Evolutionary conservation across 2,888 invertebrate species (phyloP), one percentile per base, ranked within the genome.

Genomic region (Sinotaia quadrata): DNA sequence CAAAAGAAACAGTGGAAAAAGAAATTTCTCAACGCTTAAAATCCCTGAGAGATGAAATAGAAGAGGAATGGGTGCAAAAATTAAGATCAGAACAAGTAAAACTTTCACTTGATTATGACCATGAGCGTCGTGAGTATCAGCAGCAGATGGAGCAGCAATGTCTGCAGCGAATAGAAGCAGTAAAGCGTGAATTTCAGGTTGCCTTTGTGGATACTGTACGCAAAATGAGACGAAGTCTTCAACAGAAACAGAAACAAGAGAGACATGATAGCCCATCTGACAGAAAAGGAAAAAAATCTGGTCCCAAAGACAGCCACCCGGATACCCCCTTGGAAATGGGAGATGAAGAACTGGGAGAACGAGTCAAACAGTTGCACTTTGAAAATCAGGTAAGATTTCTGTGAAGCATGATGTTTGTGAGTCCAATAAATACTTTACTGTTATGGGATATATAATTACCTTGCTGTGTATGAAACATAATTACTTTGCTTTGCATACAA

Each of bases 131-230:
- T 58, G 70, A 76, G 41, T 71, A 77, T 66, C 67, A 78, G 31
- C 70, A 72, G 21, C 75, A 80, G 51, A 69, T 80, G 62, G 80
- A 83, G 62, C 73, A 74, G n/a, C 71, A 75, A 52, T 72, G 78
- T 12, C 74, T 75, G 33, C 77, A 78, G 68, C 74, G 75, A 60
- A 61, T 82, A 51, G 77, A 82, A 66, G 70, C 77, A 27, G 59
- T 79, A 7, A 80, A 75, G 34, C 73, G 71, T 4, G 81, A 83
- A 49, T 82, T 81, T 67, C 81, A 86, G 58, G 73, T 76, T 33
- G 77, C 79, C 44, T 86, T 85, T 73, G 79, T 84, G 31, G 78
- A 81, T 63, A 81, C 83, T 29, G 68, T 84, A 51, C 81, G 78
- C 62, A 82, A 83, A 71, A 80, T 83, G 29, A 72, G 77, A 41